These are phyloP conservation scores for Ptychochromis oligacanthus DNA, from an alignment of 2,113 vertebrate genomes.

Conservation along the genomic window DNA sequence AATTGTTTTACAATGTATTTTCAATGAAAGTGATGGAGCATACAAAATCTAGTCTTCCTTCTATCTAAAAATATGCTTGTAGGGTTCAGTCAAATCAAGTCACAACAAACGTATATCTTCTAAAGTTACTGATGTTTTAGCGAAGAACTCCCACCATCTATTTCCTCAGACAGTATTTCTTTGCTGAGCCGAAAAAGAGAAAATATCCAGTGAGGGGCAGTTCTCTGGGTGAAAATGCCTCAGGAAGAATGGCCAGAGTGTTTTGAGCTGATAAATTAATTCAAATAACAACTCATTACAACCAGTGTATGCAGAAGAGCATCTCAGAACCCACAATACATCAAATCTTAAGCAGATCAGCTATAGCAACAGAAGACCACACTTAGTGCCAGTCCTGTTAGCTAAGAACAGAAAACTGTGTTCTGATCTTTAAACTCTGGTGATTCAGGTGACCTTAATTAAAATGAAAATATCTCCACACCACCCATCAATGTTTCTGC, in stretches of 20 bases:
- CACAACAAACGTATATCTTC: background rate
- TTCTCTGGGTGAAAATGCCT: background rate
- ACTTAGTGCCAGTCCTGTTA: background rate
- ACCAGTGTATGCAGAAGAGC: background rate
- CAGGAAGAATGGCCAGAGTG: background rate
- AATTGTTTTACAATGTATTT: background rate
- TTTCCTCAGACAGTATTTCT: background rate
- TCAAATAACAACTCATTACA: background rate
- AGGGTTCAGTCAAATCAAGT: background rate
- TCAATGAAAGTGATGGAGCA: background rate
- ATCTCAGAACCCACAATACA: background rate
- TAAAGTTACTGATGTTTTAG: background rate
- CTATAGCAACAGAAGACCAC: background rate
- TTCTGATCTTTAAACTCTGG: too few species aligned
- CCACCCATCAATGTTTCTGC: too few species aligned
- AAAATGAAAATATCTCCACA: too few species aligned
- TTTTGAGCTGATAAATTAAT: background rate
- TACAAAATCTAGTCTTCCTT: background rate
- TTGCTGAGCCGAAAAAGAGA: background rate
- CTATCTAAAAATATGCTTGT: background rate
- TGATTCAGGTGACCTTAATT: too few species aligned
- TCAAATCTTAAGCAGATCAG: background rate
- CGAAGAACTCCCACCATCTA: too few species aligned
- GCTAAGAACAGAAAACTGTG: background rate
- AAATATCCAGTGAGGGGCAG: background rate